phyloP scores from a whole-genome alignment of 2,113 vertebrate genomes.

The Oceanites oceanicus region DNA sequence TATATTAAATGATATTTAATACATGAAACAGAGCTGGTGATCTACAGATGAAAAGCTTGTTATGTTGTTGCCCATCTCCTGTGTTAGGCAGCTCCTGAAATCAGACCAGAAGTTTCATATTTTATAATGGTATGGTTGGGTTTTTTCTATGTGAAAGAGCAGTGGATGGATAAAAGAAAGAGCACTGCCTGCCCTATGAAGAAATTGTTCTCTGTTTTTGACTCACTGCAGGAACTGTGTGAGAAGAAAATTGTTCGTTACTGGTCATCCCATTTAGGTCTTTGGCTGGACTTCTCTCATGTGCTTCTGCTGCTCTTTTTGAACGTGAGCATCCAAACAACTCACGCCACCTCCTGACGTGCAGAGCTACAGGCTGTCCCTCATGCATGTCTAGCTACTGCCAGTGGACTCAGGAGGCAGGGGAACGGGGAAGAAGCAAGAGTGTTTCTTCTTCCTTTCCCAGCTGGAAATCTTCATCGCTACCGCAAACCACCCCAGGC shows the following conservation, averaged over 20 bases:
- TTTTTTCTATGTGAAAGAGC: background rate
- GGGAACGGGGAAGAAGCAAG: background rate
- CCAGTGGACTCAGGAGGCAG: background rate
- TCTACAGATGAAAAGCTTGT: background rate
- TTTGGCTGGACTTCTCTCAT: background rate
- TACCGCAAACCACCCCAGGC: background rate
- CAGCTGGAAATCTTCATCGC: background rate
- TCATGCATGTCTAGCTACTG: rapidly evolving
- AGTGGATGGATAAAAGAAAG: background rate
- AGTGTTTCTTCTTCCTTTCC: background rate
- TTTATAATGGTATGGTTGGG: background rate
- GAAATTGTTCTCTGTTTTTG: background rate
- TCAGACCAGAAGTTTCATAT: background rate
- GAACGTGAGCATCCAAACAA: background rate
- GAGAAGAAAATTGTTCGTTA: background rate
- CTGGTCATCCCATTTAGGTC: background rate
- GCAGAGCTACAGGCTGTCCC: background rate
- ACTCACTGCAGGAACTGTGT: background rate
- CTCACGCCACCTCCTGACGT: rapidly evolving
- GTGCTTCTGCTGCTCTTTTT: background rate
- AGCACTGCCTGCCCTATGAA: background rate
- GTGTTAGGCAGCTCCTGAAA: background rate
- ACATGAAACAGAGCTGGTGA: background rate
- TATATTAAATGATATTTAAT: background rate
- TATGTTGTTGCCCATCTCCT: background rate